Conservation (phyloP, 2,797 vertebrate species). For the Chromis chromis region DNA sequence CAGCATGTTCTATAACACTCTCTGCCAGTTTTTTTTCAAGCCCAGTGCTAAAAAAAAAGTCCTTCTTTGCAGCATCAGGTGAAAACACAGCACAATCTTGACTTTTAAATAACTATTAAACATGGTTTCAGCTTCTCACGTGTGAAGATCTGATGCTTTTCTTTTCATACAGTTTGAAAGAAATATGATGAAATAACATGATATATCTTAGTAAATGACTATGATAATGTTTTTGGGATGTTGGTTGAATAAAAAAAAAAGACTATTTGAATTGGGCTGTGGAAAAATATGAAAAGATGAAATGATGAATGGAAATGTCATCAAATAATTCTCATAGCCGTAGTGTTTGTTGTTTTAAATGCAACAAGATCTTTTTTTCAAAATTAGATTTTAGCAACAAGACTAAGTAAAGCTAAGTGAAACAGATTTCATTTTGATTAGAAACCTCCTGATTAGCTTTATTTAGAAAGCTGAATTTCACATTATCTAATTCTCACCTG, state of each 20-base stretch:
- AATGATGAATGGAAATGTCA: background rate
- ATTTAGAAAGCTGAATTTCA: background rate
- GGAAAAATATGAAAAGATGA: background rate
- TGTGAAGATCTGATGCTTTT: background rate
- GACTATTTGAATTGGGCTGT: background rate
- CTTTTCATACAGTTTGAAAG: no score
- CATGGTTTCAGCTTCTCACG: background rate
- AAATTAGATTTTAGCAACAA: background rate
- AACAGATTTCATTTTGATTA: background rate
- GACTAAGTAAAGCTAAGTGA: background rate
- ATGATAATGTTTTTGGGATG: background rate
- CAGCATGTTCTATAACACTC: no score
- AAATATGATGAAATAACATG: conserved; percentile 2
- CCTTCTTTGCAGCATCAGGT: no score
- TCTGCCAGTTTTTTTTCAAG: no score
- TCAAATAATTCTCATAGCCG: background rate
- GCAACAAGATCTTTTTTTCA: background rate
- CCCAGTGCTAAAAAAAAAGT: no score
- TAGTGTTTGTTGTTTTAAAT: background rate
- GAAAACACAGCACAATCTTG: no score
- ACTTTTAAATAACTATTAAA: no score
- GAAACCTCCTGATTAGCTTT: background rate
- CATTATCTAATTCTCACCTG: background rate
- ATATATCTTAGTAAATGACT: background rate
- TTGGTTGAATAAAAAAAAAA: background rate